Percentiles rank a stretch among this genome's conserved stretches.
phyloP scores from a whole-genome alignment of 2,113 vertebrate genomes.

The Rissa tridactyla region DNA sequence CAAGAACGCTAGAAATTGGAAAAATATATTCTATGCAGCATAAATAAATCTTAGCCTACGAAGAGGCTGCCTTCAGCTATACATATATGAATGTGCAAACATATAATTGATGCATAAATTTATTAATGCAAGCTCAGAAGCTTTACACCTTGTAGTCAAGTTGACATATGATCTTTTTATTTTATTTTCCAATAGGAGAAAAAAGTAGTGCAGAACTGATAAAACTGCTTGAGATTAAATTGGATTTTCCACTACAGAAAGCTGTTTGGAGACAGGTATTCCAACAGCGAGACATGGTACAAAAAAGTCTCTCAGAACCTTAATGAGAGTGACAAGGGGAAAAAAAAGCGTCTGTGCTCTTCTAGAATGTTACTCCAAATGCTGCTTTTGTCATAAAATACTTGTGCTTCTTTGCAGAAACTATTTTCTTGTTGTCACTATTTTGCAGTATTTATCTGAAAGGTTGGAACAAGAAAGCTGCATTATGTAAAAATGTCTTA shows the following conservation, averaged over 20 bases:
- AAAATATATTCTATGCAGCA: neutral
- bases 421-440: conserved; percentile 33
- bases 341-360: neutral
- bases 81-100: conserved; percentile 49
- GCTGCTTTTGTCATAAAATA: conserved; percentile 42
- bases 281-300: neutral
- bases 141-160: conserved; percentile 59
- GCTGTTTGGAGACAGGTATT: conserved; percentile 70
- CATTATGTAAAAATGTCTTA: conserved; percentile 38
- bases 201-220: conserved; percentile 68
- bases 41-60: conserved; percentile 39
- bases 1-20: neutral
- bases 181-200: conserved; percentile 69
- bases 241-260: conserved; percentile 75
- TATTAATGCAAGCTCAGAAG: conserved; percentile 70
- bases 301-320: conserved; percentile 35
- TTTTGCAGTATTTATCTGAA: conserved; percentile 26
- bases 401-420: conserved; percentile 27
- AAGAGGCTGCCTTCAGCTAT: conserved; percentile 49
- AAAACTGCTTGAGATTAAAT: conserved; percentile 74
- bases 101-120: conserved; percentile 66
- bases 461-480: conserved; percentile 50
- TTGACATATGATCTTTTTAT: conserved; percentile 68
- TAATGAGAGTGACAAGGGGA: conserved; percentile 66
- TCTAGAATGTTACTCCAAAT: conserved; percentile 28